phyloP scores from a whole-genome alignment of 30 jellyfish, hydroid and myxozoan genomes.

The Turritopsis rubra region DNA sequence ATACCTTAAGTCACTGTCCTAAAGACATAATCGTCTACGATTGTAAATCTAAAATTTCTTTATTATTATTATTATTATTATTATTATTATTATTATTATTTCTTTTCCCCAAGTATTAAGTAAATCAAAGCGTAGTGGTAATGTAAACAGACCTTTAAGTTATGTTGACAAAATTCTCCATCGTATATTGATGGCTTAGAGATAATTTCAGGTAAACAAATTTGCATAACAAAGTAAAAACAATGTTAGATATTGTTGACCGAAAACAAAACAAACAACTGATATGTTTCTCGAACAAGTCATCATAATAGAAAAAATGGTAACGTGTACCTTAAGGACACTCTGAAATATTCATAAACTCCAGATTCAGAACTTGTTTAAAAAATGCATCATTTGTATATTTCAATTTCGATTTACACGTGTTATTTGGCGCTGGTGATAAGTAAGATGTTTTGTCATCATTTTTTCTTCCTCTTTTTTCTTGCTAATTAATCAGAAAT shows the following conservation, averaged over 20 bases:
- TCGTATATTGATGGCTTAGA: background rate
- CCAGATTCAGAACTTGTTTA: too few relatives aligned
- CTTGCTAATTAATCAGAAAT: too few relatives aligned
- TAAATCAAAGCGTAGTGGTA: background rate
- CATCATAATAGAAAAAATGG: background rate
- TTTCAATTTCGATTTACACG: background rate
- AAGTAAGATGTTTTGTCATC: background rate
- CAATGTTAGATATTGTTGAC: background rate
- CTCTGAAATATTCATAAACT: too few relatives aligned
- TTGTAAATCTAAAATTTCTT: too few relatives aligned
- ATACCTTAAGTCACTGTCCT: too few relatives aligned
- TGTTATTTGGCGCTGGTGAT: background rate
- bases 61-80: too few relatives aligned
- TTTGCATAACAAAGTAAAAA: background rate
- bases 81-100: too few relatives aligned
- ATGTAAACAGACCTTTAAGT: background rate
- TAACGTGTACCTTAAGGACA: too few relatives aligned
- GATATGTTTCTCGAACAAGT: background rate
- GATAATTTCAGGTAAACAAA: background rate
- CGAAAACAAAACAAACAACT: background rate
- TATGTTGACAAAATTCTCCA: conserved; percentile 4
- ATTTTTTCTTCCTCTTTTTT: background rate
- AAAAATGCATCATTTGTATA: background rate
- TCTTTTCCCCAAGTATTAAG: background rate
- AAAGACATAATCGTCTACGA: too few relatives aligned